phyloP scores from a whole-genome alignment of 1,140 invertebrate species.

The Stenopsyche tienmushanensis region DNA sequence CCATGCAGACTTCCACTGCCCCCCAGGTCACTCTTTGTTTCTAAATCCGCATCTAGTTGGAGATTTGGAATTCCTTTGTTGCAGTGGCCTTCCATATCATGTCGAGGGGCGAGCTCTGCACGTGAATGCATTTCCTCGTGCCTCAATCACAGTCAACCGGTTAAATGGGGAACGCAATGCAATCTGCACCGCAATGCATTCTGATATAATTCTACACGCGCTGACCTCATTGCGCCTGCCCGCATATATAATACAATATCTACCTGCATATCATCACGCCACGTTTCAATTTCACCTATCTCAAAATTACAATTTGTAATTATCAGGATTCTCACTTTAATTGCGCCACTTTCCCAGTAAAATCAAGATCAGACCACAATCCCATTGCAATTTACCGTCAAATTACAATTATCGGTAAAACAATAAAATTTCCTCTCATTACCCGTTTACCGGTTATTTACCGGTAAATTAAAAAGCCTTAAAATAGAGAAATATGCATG shows the following conservation, averaged over 20 bases:
- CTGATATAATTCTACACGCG: neutral
- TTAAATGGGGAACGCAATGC: neutral
- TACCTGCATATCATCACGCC: neutral
- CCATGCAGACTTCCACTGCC: too few relatives aligned
- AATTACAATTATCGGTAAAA: too few relatives aligned
- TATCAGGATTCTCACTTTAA: too few relatives aligned
- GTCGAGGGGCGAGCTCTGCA: neutral
- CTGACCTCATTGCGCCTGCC: constrained; percentile 2
- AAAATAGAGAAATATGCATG: too few relatives aligned
- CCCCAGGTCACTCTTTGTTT: constrained; percentile 16
- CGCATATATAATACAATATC: neutral
- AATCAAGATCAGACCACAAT: too few relatives aligned
- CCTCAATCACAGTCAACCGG: neutral
- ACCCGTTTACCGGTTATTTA: too few relatives aligned
- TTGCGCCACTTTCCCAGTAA: too few relatives aligned
- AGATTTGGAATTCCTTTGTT: constrained; percentile 16
- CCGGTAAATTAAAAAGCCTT: too few relatives aligned
- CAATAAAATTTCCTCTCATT: too few relatives aligned
- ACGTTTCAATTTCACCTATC: neutral
- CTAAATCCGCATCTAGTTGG: neutral
- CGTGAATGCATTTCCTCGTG: constrained; percentile 15
- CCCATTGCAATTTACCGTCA: too few relatives aligned
- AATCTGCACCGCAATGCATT: neutral
- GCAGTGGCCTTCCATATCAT: neutral
- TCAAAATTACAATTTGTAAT: too few relatives aligned